Base-by-base conservation (phyloP, 2,113 vertebrate species). In the Marcusenius ussheri region DNA sequence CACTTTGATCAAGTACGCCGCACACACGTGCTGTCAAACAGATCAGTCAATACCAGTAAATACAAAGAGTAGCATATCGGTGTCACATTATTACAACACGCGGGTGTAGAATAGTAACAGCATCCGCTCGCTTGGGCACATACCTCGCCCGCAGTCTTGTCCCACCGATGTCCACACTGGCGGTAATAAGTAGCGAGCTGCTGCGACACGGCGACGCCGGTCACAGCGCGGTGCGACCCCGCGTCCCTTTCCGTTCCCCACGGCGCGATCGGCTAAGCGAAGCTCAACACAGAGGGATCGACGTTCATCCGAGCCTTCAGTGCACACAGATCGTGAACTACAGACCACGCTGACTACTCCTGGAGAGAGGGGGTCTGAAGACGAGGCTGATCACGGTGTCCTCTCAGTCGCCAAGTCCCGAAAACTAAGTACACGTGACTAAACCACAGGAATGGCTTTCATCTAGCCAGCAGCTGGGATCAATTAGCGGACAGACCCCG, bases 351-450 rank as follows among this genome's bases (percentile, higher is more conserved):
- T 80, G 51, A 53, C 77, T 35, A 89, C 86, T 88, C 62, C 50
- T 89, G 49, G 17, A 31, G 62, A 13, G 31, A 8, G 50, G 50
- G 88, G 58, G 80, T 11, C n/a, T 91, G 89, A 88, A 86, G 47
- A 89, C 77, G 62, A 88, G 47, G 83, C 90, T 77, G 21, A 88
- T 51, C 58, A 89, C 83, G 27, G 50, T 19, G 66, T 87, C 89
- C 89, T 90, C 90, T 88, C 88, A 74, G 74, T 58, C 84, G 77
- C 77, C 56, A 39, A 47, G 88, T 91, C 89, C 89, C 91, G 49
- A 88, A 91, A 91, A 89, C 90, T 89, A 91, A 90, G 93, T 91
- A 83, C 93, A 93, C 92, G 93, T 93, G 93, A 93, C 90, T 85
- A 90, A 89, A 91, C 90, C 90, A 90, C 88, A 90, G 92, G 92